A percentile compares a stretch with the other conserved stretches of the same genome.
These are phyloP conservation scores for Strigamia maritima DNA, from an alignment of 2,888 invertebrate genomes.

Conservation along the genomic window DNA sequence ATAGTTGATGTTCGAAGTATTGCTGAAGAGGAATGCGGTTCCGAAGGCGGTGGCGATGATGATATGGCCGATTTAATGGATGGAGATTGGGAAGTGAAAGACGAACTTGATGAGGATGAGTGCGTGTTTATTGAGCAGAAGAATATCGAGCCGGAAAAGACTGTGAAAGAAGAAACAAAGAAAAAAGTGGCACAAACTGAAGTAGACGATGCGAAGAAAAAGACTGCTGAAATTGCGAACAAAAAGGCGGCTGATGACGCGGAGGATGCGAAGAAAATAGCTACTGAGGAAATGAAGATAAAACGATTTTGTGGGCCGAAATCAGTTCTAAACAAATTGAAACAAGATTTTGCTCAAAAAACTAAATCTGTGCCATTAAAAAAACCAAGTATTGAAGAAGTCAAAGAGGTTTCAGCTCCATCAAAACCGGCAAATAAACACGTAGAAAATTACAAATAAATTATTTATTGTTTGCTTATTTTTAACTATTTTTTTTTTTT, in stretches of 20 bases:
- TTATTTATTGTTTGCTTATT: not conserved
- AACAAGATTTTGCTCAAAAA: not conserved
- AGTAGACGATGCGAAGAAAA: not conserved
- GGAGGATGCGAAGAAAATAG: not conserved
- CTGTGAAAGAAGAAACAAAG: not conserved
- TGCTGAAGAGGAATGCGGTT: not conserved
- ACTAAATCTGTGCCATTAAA: not conserved
- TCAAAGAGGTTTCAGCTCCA: not conserved
- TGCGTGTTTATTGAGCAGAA: not conserved
- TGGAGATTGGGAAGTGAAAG: constrained; percentile 15
- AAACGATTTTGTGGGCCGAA: not conserved
- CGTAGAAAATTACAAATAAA: not conserved
- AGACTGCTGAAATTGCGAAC: no score
- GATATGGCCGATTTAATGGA: not conserved
- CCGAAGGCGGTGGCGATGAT: not conserved
- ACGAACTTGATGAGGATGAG: constrained; percentile 3
- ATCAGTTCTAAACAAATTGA: not conserved
- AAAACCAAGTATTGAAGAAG: not conserved
- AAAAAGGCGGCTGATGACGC: not conserved
- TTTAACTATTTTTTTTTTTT: no score
- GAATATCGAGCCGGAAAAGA: not conserved
- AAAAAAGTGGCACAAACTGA: not conserved
- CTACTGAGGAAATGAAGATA: not conserved
- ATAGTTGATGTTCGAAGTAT: constrained; percentile 20
- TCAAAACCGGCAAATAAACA: not conserved